Evolutionary conservation across 2,113 vertebrate species (phyloP), one percentile per base, ranked within the genome.

Genomic region (Solea solea): DNA sequence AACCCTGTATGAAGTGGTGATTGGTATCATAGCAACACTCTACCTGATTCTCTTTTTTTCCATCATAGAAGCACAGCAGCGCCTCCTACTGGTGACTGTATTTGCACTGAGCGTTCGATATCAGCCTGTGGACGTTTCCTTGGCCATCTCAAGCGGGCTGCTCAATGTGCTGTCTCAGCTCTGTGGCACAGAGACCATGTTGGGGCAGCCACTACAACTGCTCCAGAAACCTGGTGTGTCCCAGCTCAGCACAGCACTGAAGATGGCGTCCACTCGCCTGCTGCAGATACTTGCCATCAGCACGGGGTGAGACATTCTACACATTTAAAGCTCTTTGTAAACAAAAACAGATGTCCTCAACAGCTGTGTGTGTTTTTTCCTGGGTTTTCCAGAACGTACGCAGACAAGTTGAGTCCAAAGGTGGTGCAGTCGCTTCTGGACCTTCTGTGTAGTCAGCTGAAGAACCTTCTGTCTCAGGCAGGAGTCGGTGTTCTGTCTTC

Each of bases 261-360:
- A 98, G 89, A 97, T 99, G 84, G 98, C 98, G 54, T 98, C 97
- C 83, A 99, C 97, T 0, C 94, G 98, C 25, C 89, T 99, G 16
- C 95, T 99, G 50, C 98, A 99, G 88, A 99, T 99, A 76, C 93
- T 99, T 0, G 96, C 97, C 82, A 99, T 99, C 90, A 99, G 97
- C 83, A 99, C 98, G 0, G 98, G 98, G 98, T 99, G 71, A 93
- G 94, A 74, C 45, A 13, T 48, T 4, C 45, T 48, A 11, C 45
- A 48, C 11, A 13, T 48, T 48, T 15, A 15, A 9, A 39, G 41
- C 28, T 8, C 10, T 9, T 8, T 1, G 8, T 11, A 60, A 13
- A 12, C n/a, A 45, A 28, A 67, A 40, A 14, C 27, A 25, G 13
- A 27, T 16, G 0, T 7, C 9, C 44, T 48, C 10, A 62, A 16